Conservation (phyloP, 2,888 invertebrate genomes). For the Petrolisthes cinctipes region DNA sequence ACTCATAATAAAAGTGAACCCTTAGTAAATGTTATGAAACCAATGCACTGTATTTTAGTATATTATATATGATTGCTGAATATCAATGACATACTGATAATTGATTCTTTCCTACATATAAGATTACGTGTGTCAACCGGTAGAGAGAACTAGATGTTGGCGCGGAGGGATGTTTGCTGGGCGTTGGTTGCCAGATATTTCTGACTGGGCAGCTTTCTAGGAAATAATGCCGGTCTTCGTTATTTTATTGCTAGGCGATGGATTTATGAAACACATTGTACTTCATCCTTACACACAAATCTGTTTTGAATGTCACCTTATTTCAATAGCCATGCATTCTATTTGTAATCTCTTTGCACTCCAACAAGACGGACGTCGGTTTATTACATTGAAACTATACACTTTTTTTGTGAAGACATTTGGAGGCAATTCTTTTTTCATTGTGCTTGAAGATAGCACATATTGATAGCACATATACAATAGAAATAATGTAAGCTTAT, state of each 20-base stretch:
- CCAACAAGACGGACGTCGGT: no score
- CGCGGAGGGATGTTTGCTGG: conserved; percentile 28
- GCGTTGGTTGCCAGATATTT: conserved; percentile 12
- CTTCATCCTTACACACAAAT: no score
- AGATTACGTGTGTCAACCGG: background rate
- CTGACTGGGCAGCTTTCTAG: background rate
- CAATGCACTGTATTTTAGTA: background rate
- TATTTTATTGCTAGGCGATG: background rate
- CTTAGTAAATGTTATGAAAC: background rate
- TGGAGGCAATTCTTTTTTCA: no score
- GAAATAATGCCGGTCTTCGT: conserved; percentile 7
- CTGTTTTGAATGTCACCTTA: no score
- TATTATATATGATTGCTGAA: background rate
- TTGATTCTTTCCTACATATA: background rate
- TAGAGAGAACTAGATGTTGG: conserved; percentile 6
- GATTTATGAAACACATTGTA: no score
- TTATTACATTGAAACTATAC: no score
- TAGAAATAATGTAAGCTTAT: no score
- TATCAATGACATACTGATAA: background rate
- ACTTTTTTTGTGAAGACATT: no score
- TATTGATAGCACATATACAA: no score
- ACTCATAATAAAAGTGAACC: conserved; percentile 50
- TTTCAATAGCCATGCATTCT: no score
- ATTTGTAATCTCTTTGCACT: no score
- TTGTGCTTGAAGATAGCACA: no score